These are phyloP conservation scores for Conus canariensis DNA, from an alignment of 2,888 invertebrate genomes.

Conservation along the genomic window DNA sequence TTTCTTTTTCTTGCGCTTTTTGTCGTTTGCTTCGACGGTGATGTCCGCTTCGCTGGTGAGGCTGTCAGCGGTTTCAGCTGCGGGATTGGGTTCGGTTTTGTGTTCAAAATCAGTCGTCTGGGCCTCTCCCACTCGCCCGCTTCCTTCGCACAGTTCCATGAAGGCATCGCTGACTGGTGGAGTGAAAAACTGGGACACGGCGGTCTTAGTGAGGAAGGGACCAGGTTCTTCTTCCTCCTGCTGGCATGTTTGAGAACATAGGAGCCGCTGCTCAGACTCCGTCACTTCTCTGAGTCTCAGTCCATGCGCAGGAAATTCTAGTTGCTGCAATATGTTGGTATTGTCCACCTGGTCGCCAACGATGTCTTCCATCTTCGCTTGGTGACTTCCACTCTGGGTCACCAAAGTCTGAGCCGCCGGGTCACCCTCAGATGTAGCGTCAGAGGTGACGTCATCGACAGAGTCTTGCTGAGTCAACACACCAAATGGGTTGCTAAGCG, in stretches of 20 bases:
- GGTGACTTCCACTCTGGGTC: too few relatives aligned
- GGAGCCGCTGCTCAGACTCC: neutral
- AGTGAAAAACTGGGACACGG: neutral
- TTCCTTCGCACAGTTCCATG: neutral
- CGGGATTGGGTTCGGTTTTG: neutral
- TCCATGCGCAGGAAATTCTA: too few relatives aligned
- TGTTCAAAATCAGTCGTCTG: neutral
- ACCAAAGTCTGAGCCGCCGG: too few relatives aligned
- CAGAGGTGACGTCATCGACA: too few relatives aligned
- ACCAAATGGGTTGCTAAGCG: neutral
- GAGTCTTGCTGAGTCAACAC: too few relatives aligned
- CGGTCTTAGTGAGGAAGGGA: neutral
- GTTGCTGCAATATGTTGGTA: neutral
- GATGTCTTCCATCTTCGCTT: too few relatives aligned
- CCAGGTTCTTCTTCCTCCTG: neutral
- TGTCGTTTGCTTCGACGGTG: neutral
- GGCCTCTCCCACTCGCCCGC: neutral
- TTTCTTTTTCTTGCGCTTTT: constrained; percentile 28
- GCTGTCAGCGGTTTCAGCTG: neutral
- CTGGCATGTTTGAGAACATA: neutral
- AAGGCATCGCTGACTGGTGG: neutral
- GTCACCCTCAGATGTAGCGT: too few relatives aligned
- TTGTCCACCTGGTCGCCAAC: neutral
- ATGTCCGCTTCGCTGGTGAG: constrained; percentile 24
- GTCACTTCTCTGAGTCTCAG: neutral